Evolutionary conservation across 2,113 vertebrate species (phyloP).

Genomic region (Corydoras maculifer): DNA sequence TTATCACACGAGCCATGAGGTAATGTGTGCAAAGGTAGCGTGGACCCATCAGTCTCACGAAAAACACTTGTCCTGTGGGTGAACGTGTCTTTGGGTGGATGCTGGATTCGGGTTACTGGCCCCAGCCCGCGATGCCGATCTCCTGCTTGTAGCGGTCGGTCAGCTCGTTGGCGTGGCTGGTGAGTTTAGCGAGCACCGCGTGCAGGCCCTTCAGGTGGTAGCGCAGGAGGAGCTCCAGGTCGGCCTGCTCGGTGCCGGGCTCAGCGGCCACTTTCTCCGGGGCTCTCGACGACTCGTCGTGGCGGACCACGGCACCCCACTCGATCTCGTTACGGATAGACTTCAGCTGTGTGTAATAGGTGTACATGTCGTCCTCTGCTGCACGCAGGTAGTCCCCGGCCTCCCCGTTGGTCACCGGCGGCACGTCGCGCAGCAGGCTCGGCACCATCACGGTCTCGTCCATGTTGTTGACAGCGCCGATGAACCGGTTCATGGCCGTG

Average conservation of each 20-base stretch:
- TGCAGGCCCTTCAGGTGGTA: slow-evolving; percentile 89
- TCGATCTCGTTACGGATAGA: slow-evolving; percentile 92
- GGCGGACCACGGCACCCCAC: slow-evolving; percentile 77
- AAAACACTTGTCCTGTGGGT: background rate
- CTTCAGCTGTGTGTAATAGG: slow-evolving; percentile 91
- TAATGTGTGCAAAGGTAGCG: background rate
- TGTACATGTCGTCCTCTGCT: slow-evolving; percentile 84
- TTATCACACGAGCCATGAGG: background rate
- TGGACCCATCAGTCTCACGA: background rate
- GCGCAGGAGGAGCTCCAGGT: slow-evolving; percentile 88
- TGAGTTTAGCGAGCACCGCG: slow-evolving; percentile 87
- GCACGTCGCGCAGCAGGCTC: slow-evolving; percentile 88
- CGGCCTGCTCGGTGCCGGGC: slow-evolving; percentile 75
- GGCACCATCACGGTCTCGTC: slow-evolving; percentile 97
- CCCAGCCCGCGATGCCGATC: slow-evolving; percentile 85
- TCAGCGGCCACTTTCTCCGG: slow-evolving; percentile 41
- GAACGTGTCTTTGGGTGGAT: background rate
- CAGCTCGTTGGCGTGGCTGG: slow-evolving; percentile 83
- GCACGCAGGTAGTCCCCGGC: slow-evolving; percentile 40
- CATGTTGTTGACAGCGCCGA: slow-evolving; percentile 96
- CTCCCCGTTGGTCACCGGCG: slow-evolving; percentile 61
- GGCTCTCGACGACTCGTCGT: slow-evolving; percentile 72
- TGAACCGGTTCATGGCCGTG: slow-evolving; percentile 94
- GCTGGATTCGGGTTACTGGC: slow-evolving; percentile 58
- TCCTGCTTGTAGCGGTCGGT: slow-evolving; percentile 95